phyloP scores from a whole-genome alignment of 2,113 vertebrate genomes.

The Ahaetulla prasina region DNA sequence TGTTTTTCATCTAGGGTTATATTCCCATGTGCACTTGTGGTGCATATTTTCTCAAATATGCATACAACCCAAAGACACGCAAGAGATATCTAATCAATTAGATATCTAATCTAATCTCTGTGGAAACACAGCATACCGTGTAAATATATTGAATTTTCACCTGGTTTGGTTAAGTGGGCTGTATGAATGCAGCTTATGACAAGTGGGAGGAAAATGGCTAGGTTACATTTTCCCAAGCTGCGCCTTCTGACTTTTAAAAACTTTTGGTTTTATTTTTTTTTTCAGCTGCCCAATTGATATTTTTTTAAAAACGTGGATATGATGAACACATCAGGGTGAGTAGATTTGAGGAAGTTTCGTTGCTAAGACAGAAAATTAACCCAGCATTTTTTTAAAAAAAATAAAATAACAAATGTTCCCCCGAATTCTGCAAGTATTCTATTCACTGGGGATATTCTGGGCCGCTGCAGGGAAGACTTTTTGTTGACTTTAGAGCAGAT shows the following conservation, averaged over 20 bases:
- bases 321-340: neutral
- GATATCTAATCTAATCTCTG: neutral
- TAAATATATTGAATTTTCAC: neutral
- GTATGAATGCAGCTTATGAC: neutral
- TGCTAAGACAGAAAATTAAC: neutral
- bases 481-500: neutral
- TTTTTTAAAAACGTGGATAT: neutral
- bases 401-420: neutral
- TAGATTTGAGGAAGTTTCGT: neutral
- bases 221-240: neutral
- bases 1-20: neutral
- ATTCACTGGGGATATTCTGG: neutral
- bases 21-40: neutral
- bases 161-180: neutral
- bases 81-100: neutral
- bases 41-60: neutral
- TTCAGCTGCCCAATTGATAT: neutral
- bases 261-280: neutral
- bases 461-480: neutral
- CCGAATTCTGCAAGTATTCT: neutral
- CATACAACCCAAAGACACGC: neutral
- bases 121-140: neutral
- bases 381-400: neutral
- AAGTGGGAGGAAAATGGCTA: neutral
- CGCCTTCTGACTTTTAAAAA: neutral